Evolutionary conservation across 37 sponge, comb jelly and placozoan genomes (phyloP).

Genomic region (Halichondria panicea): DNA sequence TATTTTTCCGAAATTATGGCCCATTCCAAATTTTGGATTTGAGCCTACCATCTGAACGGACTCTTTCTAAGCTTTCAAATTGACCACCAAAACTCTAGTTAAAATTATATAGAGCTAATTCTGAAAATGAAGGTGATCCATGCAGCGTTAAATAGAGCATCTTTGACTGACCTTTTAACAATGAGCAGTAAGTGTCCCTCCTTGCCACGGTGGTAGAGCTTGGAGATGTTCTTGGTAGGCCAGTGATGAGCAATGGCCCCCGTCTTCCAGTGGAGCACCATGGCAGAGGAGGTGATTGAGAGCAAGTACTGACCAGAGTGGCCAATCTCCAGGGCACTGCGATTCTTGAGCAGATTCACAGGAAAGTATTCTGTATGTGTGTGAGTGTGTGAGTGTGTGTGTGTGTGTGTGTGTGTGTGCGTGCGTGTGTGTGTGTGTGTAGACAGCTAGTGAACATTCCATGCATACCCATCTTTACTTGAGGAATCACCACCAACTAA

Average conservation of each 20-base stretch:
- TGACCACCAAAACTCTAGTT: too few relatives aligned
- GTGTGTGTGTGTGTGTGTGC: not conserved
- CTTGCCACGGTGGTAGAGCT: slow-evolving; percentile 14
- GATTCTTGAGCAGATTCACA: slow-evolving; percentile 43
- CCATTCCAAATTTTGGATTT: too few relatives aligned
- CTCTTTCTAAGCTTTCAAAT: too few relatives aligned
- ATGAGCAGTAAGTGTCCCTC: slow-evolving; percentile 28
- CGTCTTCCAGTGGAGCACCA: slow-evolving; percentile 54
- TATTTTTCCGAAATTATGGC: too few relatives aligned
- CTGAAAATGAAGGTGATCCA: too few relatives aligned
- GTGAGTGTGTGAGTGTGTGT: not conserved
- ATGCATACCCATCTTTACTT: too few relatives aligned
- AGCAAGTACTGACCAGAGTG: slow-evolving; percentile 47
- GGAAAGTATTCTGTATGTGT: slow-evolving; percentile 34
- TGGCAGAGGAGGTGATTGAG: slow-evolving; percentile 26
- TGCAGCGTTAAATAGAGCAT: too few relatives aligned
- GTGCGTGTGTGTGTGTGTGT: too few relatives aligned
- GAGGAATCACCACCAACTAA: too few relatives aligned
- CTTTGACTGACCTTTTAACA: slow-evolving; percentile 17
- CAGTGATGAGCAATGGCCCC: slow-evolving; percentile 53
- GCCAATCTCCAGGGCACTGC: slow-evolving; percentile 40
- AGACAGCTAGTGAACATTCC: too few relatives aligned
- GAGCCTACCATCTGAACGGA: too few relatives aligned
- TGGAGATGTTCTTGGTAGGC: slow-evolving; percentile 24
- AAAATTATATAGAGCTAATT: too few relatives aligned